Conservation (phyloP, 2,797 vertebrate genomes). For the Huso huso region DNA sequence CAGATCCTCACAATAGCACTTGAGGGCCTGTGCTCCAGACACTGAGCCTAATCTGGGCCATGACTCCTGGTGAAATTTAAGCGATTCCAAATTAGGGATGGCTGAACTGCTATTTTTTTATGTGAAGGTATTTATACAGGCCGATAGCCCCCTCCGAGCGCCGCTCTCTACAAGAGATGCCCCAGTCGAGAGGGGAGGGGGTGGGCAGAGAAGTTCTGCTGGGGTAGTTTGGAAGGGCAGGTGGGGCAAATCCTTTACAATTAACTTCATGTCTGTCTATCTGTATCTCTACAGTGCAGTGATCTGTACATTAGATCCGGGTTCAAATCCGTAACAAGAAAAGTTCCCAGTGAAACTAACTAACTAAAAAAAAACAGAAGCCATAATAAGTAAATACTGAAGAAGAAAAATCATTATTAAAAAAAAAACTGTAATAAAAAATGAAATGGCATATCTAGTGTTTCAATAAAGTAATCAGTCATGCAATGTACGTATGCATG, state of each 20-base stretch:
- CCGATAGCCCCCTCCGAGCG: slow-evolving; percentile 24
- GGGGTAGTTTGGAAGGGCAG: background rate
- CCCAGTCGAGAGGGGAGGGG: background rate
- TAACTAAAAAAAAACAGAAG: no score
- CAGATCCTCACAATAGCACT: slow-evolving; percentile 38
- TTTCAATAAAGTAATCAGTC: no score
- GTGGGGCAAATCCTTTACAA: background rate
- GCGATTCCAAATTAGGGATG: slow-evolving; percentile 44
- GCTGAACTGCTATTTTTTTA: slow-evolving; percentile 32
- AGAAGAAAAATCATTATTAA: no score
- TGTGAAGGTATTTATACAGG: slow-evolving; percentile 29
- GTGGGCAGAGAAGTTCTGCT: background rate
- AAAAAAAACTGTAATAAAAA: no score
- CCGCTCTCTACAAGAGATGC: slow-evolving; percentile 20
- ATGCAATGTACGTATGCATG: no score
- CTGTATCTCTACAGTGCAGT: no score
- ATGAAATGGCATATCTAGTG: no score
- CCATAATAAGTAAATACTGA: no score
- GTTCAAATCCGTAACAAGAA: no score
- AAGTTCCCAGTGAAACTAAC: no score
- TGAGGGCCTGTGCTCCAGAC: slow-evolving; percentile 35
- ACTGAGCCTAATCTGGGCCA: slow-evolving; percentile 43
- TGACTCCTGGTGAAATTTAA: slow-evolving; percentile 38
- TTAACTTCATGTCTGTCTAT: no score
- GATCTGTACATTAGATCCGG: no score